phyloP scores from a whole-genome alignment of 2,888 invertebrate species.

The Acrobeloides nanus region DNA sequence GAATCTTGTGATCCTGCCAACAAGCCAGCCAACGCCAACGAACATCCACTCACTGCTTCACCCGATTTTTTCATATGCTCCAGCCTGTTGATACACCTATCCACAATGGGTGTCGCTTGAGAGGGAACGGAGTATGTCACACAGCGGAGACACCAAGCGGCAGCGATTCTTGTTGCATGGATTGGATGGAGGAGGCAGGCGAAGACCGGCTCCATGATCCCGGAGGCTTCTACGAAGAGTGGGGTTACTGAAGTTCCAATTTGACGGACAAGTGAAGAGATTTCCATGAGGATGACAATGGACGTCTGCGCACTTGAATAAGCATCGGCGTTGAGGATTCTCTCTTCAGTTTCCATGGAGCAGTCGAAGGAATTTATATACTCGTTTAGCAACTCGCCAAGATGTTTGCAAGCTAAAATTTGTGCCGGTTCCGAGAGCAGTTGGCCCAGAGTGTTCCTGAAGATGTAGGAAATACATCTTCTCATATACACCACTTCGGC shows the following conservation, averaged over 20 bases:
- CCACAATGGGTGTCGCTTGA: conserved; percentile 83
- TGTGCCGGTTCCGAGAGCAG: conserved; percentile 95
- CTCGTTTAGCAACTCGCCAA: conserved; percentile 79
- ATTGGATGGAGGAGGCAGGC: conserved; percentile 86
- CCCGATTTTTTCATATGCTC: conserved; percentile 80
- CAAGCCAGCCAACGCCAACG: conserved; percentile 84
- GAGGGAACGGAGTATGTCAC: conserved; percentile 80
- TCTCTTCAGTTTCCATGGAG: conserved; percentile 40
- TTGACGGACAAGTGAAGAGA: conserved; percentile 78
- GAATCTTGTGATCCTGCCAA: conserved; percentile 79
- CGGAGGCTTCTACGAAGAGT: conserved; percentile 76
- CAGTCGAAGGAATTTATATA: conserved; percentile 80
- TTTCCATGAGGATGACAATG: conserved; percentile 79
- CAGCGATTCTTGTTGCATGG: conserved; percentile 81
- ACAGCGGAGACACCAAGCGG: conserved; percentile 74
- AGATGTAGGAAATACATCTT: conserved; percentile 89
- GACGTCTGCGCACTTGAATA: conserved; percentile 57
- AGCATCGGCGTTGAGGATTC: conserved; percentile 86
- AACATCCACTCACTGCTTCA: conserved; percentile 69
- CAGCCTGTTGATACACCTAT: conserved; percentile 65
- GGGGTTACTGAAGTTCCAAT: conserved; percentile 90
- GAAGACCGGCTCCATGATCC: conserved; percentile 68
- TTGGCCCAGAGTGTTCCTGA: conserved; percentile 81
- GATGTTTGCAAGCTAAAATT: conserved; percentile 79
- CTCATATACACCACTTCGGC: conserved; percentile 72